Evolutionary conservation across 2,113 vertebrate genomes (phyloP), one percentile per base, ranked within the genome.

Genomic region (Kryptolebias marmoratus): DNA sequence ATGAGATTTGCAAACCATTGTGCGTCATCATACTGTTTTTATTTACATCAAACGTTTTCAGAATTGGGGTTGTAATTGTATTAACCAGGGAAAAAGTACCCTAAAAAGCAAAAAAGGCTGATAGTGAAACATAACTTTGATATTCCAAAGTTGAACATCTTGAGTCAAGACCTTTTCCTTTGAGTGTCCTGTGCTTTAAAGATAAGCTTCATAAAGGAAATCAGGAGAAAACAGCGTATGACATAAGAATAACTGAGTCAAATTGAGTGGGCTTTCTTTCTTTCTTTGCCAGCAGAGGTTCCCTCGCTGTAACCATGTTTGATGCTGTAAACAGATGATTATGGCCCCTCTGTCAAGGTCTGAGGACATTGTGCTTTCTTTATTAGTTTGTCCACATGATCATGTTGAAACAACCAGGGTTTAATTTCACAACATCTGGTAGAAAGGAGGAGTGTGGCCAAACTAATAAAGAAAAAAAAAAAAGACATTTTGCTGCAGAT

Each of bases 231-330:
- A 49, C 2, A 0, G 0, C 28, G 49, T 49, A 55, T 59, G 18
- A 39, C 57, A 55, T 71, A 45, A 54, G 62, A 79, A 67, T 58
- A 54, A 61, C 64, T 31, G 16, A 73, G 67, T 14, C 27, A 49
- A 66, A 60, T 47, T 69, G 48, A 66, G 77, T 60, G 64, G 49
- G 44, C n/a, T 70, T 73, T 49, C 66, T 68, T 39, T 52, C 1
- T 32, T 15, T 66, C 48, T 53, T 49, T 79, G 69, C 49, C 73
- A 82, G 14, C 10, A n/a, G 47, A 32, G 55, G 22, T 16, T 64
- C 61, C 47, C 27, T 58, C 58, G 3, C 16, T 31, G 32, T 48
- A 49, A 14, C 62, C 32, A 56, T 7, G 16, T 47, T 42, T 44
- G 5, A 27, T 50, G 52, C 73, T 48, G 27, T 67, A 64, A 73